phyloP scores from a whole-genome alignment of 2,113 vertebrate genomes.

The Neoarius graeffei region DNA sequence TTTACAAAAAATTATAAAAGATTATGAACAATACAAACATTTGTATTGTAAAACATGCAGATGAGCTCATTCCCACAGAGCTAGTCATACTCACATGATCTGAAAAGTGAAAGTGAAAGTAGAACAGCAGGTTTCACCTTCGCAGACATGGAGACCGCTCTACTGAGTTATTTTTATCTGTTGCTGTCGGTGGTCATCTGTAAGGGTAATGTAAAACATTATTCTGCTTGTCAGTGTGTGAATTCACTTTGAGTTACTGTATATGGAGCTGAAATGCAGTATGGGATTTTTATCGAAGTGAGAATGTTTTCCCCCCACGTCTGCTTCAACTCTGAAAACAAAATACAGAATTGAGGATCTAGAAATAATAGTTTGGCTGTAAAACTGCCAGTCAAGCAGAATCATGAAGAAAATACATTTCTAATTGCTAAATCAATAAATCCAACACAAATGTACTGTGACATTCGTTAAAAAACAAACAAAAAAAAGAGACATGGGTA shows the following conservation, averaged over 20 bases:
- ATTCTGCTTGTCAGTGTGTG: neutral
- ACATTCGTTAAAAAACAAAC: neutral
- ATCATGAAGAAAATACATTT: neutral
- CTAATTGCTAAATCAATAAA: neutral
- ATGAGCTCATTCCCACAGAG: no score
- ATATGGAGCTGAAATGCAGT: neutral
- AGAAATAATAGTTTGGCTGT: neutral
- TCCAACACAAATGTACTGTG: neutral
- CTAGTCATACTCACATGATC: neutral
- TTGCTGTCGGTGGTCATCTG: neutral
- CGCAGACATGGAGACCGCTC: neutral
- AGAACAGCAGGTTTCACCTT: neutral
- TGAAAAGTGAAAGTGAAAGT: neutral
- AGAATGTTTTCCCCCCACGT: neutral
- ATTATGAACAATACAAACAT: no score
- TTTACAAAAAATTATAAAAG: no score
- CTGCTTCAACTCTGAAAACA: neutral
- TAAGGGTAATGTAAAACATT: neutral
- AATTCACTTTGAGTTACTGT: neutral
- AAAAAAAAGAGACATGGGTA: neutral
- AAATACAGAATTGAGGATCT: neutral
- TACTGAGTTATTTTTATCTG: neutral
- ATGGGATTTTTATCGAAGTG: neutral
- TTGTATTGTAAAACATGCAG: no score
- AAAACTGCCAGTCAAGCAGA: neutral